phyloP scores from a whole-genome alignment of 1,140 invertebrate genomes.

The Sarcophaga bullata region DNA sequence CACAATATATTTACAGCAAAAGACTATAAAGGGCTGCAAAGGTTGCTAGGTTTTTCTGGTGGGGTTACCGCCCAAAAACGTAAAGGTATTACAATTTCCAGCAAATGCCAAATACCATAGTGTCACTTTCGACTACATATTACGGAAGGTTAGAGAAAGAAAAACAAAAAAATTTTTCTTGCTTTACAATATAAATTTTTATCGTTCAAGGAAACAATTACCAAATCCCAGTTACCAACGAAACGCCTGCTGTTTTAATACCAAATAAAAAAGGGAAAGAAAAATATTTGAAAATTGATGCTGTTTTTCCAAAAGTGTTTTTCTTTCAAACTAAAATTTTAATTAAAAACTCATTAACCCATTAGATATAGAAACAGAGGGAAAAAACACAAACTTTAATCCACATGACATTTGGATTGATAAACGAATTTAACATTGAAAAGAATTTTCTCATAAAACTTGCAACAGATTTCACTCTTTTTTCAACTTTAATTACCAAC shows the following conservation, averaged over 20 bases:
- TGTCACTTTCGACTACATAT: too few species aligned
- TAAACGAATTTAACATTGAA: background rate
- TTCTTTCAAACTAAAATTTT: background rate
- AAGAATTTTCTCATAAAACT: background rate
- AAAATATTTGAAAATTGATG: background rate
- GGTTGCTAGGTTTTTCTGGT: too few species aligned
- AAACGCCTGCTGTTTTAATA: slow-evolving; percentile 7
- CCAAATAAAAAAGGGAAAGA: background rate
- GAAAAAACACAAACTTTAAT: background rate
- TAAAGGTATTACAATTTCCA: too few species aligned
- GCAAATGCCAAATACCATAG: too few species aligned
- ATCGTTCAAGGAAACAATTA: too few species aligned
- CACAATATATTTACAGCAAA: too few species aligned
- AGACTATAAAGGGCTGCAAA: too few species aligned
- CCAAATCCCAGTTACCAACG: background rate
- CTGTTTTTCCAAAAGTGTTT: background rate
- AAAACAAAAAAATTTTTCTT: too few species aligned
- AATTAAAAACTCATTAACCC: slow-evolving; percentile 33
- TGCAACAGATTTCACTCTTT: background rate
- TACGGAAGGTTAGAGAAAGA: too few species aligned
- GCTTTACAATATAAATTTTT: too few species aligned
- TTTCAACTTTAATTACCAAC: too few species aligned
- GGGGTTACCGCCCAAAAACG: too few species aligned
- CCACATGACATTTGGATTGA: background rate
- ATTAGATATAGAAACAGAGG: background rate